Evolutionary conservation across 1,140 invertebrate genomes (phyloP), one percentile per base, ranked within the genome.

Genomic region (Belonocnema kinseyi): DNA sequence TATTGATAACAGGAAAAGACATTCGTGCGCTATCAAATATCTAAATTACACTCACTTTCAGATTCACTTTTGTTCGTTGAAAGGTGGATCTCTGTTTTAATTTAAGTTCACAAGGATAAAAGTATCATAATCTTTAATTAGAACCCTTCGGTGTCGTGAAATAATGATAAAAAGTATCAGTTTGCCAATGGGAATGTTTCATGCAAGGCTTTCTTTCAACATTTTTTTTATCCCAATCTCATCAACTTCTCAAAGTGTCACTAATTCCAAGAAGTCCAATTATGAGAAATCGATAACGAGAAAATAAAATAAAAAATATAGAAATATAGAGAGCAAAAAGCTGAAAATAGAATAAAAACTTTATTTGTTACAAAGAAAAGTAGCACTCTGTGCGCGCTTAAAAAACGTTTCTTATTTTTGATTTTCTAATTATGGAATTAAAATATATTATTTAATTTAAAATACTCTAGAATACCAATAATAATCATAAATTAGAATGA

Each of bases 61-160:
- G 26, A 40, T 66, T 13, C 13, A 46, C 14, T 66, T 66, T 66
- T 66, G 40, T 40, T 33, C 33, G 14, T 40, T 40, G 14, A 5
- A 40, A 14, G 80, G 79, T 83, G 16, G 14, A 66, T 82, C 74
- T 77, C 78, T 66, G 75, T 87, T 86, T 85, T 81, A 80, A 75
- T 61, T 46, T 73, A 85, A 85, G 74, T 84, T 87, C 74, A 75
- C 75, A 53, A 80, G 72, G 73, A 74, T n/a, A n/a, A 77, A 82
- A 85, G 84, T 86, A 86, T 86, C 84, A 86, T 87, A 86, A 88
- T 87, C 87, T 87, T 86, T 85, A 87, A 88, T 88, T 88, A 87
- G 86, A 80, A 75, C 79, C 81, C 81, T 72, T 58, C 85, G 78
- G 85, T 84, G 85, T 87, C 87, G 85, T 83, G 81, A 82, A 82